These are phyloP conservation scores for Heteromormyrus szaboi DNA, from an alignment of 2,797 vertebrate genomes.

Conservation along the genomic window DNA sequence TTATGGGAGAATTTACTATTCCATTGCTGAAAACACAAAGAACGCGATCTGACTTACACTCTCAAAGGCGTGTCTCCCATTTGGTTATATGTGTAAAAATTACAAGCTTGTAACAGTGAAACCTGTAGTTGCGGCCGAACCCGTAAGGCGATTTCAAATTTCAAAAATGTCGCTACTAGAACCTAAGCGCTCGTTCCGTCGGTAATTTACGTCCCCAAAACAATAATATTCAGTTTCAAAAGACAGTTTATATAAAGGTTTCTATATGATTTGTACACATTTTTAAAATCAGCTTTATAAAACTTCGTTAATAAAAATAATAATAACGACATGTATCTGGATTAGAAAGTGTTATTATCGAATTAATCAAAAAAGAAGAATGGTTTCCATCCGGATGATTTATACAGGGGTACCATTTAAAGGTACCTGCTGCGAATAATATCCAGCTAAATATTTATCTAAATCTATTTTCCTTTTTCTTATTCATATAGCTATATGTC, in stretches of 20 bases:
- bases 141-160: background rate
- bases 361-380: background rate
- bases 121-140: background rate
- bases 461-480: background rate
- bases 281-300: background rate
- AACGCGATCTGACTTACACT: constrained; percentile 34
- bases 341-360: background rate
- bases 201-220: constrained; percentile 8
- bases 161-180: constrained; percentile 15
- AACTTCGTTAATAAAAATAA: background rate
- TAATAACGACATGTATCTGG: constrained; percentile 3
- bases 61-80: constrained; percentile 42
- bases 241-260: background rate
- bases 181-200: constrained; percentile 9
- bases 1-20: background rate
- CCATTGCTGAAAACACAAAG: background rate
- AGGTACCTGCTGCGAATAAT: background rate
- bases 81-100: background rate
- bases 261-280: constrained; percentile 15
- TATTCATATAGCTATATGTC: background rate
- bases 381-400: constrained; percentile 21
- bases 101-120: background rate
- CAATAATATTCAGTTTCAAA: background rate
- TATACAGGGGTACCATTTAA: background rate
- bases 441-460: background rate